Evolutionary conservation across 2,888 invertebrate species (phyloP).

Genomic region (Rotaria socialis): DNA sequence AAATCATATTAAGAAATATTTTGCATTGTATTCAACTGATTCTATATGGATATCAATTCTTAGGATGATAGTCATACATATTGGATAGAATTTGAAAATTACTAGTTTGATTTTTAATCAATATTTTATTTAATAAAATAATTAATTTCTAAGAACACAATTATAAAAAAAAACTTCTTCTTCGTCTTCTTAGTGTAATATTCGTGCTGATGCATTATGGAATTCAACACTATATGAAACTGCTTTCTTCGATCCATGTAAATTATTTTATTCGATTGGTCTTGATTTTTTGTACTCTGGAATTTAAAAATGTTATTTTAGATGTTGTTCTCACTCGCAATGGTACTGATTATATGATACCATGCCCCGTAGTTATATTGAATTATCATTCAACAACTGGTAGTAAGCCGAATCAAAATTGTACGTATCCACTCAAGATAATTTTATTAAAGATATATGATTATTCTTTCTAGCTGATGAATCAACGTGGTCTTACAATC

Average conservation of each 20-base stretch:
- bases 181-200: background rate
- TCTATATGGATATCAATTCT: too few species aligned
- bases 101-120: too few species aligned
- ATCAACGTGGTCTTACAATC: background rate
- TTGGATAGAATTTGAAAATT: too few species aligned
- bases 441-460: too few species aligned
- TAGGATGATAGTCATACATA: too few species aligned
- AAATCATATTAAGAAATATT: too few species aligned
- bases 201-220: slow-evolving; percentile 13
- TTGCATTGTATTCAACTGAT: too few species aligned
- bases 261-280: background rate
- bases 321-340: background rate
- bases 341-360: background rate
- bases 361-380: background rate
- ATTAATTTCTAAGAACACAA: too few species aligned
- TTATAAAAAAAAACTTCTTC: background rate
- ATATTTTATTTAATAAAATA: too few species aligned
- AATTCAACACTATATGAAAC: slow-evolving; percentile 28
- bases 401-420: background rate
- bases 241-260: slow-evolving; percentile 33
- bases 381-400: background rate
- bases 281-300: too few species aligned
- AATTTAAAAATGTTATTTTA: background rate
- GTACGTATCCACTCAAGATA: background rate
- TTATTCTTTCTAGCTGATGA: background rate